Percentiles rank a stretch among this genome's conserved stretches.
Conservation (phyloP, 2,888 invertebrate genomes). For the Drosophila anomalata region DNA sequence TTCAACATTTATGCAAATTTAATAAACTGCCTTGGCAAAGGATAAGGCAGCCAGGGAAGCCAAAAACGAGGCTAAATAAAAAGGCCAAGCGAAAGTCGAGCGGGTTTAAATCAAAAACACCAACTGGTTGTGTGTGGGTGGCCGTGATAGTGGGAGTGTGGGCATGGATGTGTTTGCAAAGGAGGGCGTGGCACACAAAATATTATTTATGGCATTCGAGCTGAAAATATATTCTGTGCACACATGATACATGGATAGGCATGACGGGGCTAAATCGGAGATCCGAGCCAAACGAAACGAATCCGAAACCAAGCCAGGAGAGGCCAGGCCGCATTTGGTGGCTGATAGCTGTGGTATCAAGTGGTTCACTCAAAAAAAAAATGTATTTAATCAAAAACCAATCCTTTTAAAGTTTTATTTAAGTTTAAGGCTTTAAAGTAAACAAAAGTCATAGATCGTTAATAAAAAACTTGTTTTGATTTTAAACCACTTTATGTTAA, state of each 20-base stretch:
- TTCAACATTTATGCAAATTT: conserved; percentile 79
- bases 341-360: conserved; percentile 59
- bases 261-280: conserved; percentile 47
- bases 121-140: conserved; percentile 20
- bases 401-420: neutral
- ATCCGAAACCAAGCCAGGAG: conserved; percentile 8
- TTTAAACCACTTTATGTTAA: neutral
- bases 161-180: conserved; percentile 14
- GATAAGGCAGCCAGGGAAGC: conserved; percentile 30
- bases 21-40: conserved; percentile 69
- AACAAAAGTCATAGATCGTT: neutral
- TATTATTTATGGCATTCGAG: conserved; percentile 72
- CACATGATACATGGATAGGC: conserved; percentile 61
- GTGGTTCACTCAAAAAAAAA: conserved; percentile 8
- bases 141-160: conserved; percentile 21
- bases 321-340: conserved; percentile 61
- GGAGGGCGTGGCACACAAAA: conserved; percentile 58
- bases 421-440: neutral
- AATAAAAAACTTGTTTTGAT: neutral
- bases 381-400: neutral
- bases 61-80: conserved; percentile 27
- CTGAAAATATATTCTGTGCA: conserved; percentile 63
- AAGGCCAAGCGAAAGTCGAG: conserved; percentile 29
- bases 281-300: conserved; percentile 12
- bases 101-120: conserved; percentile 48